Conservation (phyloP, 2,888 invertebrate genomes). For the Patella caerulea region DNA sequence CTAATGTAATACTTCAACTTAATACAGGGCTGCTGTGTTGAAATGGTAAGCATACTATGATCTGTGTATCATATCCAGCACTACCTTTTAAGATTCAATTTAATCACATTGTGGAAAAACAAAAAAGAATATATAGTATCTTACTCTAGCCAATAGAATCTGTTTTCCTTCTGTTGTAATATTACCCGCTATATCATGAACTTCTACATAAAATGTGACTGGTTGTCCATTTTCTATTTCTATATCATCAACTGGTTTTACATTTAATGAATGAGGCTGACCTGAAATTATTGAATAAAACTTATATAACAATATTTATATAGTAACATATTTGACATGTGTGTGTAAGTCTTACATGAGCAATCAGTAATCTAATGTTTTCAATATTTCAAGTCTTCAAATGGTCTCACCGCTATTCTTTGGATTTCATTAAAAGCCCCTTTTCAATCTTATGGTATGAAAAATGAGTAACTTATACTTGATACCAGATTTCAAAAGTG, state of each 20-base stretch:
- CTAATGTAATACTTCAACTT: too few relatives aligned
- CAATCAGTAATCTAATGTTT: too few relatives aligned
- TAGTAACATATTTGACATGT: too few relatives aligned
- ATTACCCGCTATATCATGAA: slow-evolving; percentile 64
- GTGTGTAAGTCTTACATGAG: too few relatives aligned
- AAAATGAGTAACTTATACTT: not conserved
- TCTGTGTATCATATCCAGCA: not conserved
- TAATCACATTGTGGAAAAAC: not conserved
- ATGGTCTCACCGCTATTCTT: too few relatives aligned
- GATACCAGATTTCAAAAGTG: not conserved
- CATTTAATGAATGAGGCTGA: slow-evolving; percentile 48
- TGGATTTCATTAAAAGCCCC: too few relatives aligned
- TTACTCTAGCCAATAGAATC: slow-evolving; percentile 60
- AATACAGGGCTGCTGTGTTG: too few relatives aligned
- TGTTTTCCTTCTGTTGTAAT: slow-evolving; percentile 61
- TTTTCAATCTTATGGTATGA: too few relatives aligned
- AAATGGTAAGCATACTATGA: too few relatives aligned
- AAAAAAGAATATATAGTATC: slow-evolving; percentile 1
- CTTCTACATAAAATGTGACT: slow-evolving; percentile 54
- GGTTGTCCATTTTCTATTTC: slow-evolving; percentile 62
- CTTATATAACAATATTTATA: too few relatives aligned
- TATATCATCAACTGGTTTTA: slow-evolving; percentile 56
- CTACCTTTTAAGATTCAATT: not conserved
- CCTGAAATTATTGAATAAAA: slow-evolving; percentile 42
- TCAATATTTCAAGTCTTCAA: too few relatives aligned